Percentiles rank a stretch among this genome's conserved stretches.
phyloP scores from a whole-genome alignment of 2,888 invertebrate species.

The Polydrusus pterygomalis region DNA sequence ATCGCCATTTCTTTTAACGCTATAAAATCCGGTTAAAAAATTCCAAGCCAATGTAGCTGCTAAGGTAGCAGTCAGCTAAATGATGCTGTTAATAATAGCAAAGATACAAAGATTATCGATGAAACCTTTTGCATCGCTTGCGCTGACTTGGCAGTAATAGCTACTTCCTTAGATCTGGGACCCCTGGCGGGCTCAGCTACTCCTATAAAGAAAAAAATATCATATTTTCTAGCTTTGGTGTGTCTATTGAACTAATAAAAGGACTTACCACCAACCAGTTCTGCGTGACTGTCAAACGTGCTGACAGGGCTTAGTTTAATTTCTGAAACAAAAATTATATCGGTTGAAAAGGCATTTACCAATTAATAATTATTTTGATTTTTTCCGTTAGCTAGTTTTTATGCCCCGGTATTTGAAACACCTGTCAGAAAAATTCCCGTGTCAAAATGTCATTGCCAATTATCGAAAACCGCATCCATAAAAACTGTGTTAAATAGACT shows the following conservation, averaged over 20 bases:
- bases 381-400: neutral
- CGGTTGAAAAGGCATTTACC: too few relatives aligned
- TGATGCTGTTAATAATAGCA: neutral
- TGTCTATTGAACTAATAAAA: neutral
- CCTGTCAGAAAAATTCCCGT: slow-evolving; percentile 45
- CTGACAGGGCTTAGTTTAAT: slow-evolving; percentile 71
- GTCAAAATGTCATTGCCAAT: slow-evolving; percentile 54
- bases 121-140: neutral
- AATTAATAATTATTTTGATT: neutral
- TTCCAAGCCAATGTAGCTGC: neutral
- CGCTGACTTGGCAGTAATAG: neutral
- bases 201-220: slow-evolving; percentile 63
- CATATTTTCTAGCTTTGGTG: neutral
- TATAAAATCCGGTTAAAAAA: too few relatives aligned
- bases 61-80: neutral
- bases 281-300: slow-evolving; percentile 71
- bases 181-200: slow-evolving; percentile 71
- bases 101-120: neutral
- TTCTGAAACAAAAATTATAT: slow-evolving; percentile 68
- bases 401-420: neutral
- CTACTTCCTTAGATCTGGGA: slow-evolving; percentile 65
- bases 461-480: slow-evolving; percentile 32
- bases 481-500: slow-evolving; percentile 36
- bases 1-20: too few relatives aligned
- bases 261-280: slow-evolving; percentile 71